phyloP scores from a whole-genome alignment of 2,888 invertebrate genomes.

The Imbricaverruca yamaguchii region DNA sequence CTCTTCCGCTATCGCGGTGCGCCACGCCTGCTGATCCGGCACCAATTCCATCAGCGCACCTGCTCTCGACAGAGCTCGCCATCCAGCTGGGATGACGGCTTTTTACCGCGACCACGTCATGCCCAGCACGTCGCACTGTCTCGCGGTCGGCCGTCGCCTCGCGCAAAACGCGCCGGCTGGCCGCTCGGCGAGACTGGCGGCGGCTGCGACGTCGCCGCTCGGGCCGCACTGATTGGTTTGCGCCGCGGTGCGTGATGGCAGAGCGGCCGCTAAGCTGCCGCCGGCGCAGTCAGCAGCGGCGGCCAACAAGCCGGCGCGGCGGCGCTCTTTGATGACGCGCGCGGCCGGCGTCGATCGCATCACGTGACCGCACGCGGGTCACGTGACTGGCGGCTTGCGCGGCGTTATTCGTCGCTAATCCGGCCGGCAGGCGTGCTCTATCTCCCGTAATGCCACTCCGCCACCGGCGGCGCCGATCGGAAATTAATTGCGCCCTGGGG shows the following conservation, averaged over 20 bases:
- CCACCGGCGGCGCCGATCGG: conserved; percentile 36
- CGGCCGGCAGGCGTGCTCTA: background rate
- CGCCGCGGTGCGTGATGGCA: background rate
- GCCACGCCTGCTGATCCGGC: no score
- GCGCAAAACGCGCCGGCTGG: background rate
- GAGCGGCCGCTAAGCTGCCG: background rate
- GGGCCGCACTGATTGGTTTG: background rate
- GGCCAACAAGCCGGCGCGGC: no score
- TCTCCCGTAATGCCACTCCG: conserved; percentile 21
- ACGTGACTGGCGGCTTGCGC: background rate
- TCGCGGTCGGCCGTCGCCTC: background rate
- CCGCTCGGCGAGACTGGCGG: background rate
- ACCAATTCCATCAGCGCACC: no score
- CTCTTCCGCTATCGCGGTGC: no score
- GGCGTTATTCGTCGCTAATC: background rate
- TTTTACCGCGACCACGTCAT: no score
- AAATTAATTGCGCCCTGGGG: conserved; percentile 41
- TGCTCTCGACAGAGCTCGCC: no score
- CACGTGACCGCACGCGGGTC: background rate
- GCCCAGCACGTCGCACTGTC: no score
- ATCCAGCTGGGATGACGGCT: no score
- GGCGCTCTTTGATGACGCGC: background rate
- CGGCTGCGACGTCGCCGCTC: background rate
- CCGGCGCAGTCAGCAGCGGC: no score
- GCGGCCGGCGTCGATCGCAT: background rate